phyloP scores from a whole-genome alignment of 2,113 vertebrate genomes.

The Bothrops jararaca region DNA sequence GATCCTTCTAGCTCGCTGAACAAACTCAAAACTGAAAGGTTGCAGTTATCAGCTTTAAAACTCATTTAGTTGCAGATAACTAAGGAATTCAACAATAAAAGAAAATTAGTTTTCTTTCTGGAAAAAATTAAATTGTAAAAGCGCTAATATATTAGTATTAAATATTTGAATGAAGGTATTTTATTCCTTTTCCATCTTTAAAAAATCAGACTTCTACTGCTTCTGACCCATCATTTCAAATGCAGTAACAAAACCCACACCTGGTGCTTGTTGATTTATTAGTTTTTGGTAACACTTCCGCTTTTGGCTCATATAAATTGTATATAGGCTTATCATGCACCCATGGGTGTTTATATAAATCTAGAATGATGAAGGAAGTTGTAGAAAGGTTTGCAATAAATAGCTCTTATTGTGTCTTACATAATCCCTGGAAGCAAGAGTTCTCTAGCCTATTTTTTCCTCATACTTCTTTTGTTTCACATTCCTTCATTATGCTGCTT shows the following conservation, averaged over 20 bases:
- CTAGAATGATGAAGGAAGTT: neutral
- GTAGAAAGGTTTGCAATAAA: neutral
- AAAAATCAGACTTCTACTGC: neutral
- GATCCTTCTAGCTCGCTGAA: neutral
- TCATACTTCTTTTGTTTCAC: neutral
- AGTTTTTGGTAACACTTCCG: neutral
- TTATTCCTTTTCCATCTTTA: neutral
- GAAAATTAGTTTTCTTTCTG: neutral
- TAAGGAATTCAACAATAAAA: neutral
- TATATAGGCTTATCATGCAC: neutral
- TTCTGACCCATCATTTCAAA: neutral
- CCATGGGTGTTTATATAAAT: neutral
- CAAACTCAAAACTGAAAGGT: neutral
- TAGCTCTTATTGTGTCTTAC: neutral
- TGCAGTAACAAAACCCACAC: neutral
- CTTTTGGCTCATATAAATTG: neutral
- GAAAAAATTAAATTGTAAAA: neutral
- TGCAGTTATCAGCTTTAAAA: neutral
- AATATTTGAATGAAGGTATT: neutral
- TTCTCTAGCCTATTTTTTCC: neutral
- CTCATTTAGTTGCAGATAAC: constrained; percentile 3
- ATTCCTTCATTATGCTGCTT: neutral
- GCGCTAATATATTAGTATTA: neutral
- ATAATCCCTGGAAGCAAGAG: neutral
- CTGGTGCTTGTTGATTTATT: neutral